These are phyloP conservation scores for Pollenia angustigena DNA, from an alignment of 2,888 invertebrate genomes.

Conservation along the genomic window DNA sequence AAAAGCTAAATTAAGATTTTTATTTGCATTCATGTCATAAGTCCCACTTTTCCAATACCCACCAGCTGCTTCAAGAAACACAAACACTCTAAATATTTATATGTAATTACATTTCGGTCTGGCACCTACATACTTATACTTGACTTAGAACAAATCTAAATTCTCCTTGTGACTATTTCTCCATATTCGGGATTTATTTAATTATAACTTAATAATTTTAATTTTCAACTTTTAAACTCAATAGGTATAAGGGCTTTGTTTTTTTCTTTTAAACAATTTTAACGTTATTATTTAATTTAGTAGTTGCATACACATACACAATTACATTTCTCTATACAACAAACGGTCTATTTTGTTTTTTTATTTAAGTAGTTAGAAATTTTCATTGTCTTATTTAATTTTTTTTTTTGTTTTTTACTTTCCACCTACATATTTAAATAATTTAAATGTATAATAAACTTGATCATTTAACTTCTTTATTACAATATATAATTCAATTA, in stretches of 20 bases:
- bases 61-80: constrained; percentile 5
- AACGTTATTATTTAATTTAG: constrained; percentile 4
- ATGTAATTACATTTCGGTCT: constrained; percentile 57
- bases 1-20: constrained; percentile 15
- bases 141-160: not conserved
- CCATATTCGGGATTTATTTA: not conserved
- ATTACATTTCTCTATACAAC: not conserved
- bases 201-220: not conserved
- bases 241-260: constrained; percentile 40
- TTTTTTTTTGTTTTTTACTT: not conserved
- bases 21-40: constrained; percentile 1
- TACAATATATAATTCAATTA: not conserved
- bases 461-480: constrained; percentile 42
- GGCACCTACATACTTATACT: constrained; percentile 41
- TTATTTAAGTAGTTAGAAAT: constrained; percentile 48
- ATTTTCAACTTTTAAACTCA: constrained; percentile 2
- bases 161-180: not conserved
- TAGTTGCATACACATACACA: constrained; percentile 4
- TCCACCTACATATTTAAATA: constrained; percentile 4
- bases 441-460: constrained; percentile 66
- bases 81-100: constrained; percentile 11
- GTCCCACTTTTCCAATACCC: not conserved
- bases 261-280: constrained; percentile 8
- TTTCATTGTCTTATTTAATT: not conserved
- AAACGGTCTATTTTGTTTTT: constrained; percentile 13